phyloP scores from a whole-genome alignment of 2,113 vertebrate genomes.

The Rhipidura dahli region DNA sequence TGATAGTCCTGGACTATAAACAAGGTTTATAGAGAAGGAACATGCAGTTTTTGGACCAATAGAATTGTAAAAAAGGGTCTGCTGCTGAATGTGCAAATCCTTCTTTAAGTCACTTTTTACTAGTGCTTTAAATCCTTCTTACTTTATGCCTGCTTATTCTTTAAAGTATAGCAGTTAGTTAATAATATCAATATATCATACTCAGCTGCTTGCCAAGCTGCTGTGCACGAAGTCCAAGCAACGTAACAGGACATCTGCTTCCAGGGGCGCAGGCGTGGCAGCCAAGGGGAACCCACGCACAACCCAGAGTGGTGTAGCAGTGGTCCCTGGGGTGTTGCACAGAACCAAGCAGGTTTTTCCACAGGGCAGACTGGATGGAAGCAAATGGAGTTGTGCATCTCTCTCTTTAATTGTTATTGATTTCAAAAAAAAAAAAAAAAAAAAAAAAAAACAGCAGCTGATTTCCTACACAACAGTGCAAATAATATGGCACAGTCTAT shows the following conservation, averaged over 20 bases:
- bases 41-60: background rate
- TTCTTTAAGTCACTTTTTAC: background rate
- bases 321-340: background rate
- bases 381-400: background rate
- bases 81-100: background rate
- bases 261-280: accelerated
- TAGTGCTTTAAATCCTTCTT: background rate
- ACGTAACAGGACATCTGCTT: background rate
- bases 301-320: background rate
- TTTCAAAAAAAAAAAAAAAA: background rate
- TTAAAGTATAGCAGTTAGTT: background rate
- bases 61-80: background rate
- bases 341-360: accelerated
- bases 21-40: background rate
- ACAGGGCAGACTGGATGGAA: background rate
- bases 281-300: accelerated
- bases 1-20: background rate
- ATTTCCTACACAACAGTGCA: accelerated
- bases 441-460: too few relatives aligned
- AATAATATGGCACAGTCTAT: background rate
- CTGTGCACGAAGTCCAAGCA: background rate
- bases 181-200: background rate
- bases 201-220: background rate
- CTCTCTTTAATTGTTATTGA: background rate
- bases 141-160: background rate